These are phyloP conservation scores for Slavum lentiscoides DNA, from an alignment of 2,888 invertebrate genomes.

Conservation along the genomic window DNA sequence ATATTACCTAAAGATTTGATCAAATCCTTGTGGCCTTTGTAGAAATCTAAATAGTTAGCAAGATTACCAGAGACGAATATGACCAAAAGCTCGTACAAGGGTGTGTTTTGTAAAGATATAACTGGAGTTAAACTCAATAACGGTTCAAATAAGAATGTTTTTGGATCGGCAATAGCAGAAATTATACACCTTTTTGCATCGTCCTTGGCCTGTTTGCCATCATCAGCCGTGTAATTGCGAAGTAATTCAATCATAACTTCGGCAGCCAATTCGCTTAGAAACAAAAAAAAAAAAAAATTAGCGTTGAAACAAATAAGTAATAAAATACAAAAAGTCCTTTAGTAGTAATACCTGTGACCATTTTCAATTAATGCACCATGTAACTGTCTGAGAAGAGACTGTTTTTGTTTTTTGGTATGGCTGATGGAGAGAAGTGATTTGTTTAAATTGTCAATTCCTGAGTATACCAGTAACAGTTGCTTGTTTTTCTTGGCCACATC, in stretches of 20 bases:
- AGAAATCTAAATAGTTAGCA: slow-evolving; percentile 88
- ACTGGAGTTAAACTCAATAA: slow-evolving; percentile 91
- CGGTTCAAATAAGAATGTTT: slow-evolving; percentile 93
- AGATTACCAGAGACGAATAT: slow-evolving; percentile 95
- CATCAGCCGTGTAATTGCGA: slow-evolving; percentile 95
- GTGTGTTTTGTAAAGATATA: slow-evolving; percentile 89
- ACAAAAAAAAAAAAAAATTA: slow-evolving; percentile 53
- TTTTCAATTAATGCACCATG: slow-evolving; percentile 87
- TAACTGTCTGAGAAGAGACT: slow-evolving; percentile 83
- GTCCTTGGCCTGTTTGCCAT: slow-evolving; percentile 93
- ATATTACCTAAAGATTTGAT: slow-evolving; percentile 66
- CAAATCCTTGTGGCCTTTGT: slow-evolving; percentile 89
- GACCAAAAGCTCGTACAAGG: slow-evolving; percentile 89
- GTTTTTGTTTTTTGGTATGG: slow-evolving; percentile 86
- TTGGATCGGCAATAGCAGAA: slow-evolving; percentile 92
- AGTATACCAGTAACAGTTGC: slow-evolving; percentile 80
- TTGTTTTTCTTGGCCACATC: slow-evolving; percentile 87
- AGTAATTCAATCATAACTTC: slow-evolving; percentile 96
- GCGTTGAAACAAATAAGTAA: not conserved
- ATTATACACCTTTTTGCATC: slow-evolving; percentile 96
- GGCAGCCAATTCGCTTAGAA: slow-evolving; percentile 81
- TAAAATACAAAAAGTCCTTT: not conserved
- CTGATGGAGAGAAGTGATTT: slow-evolving; percentile 78
- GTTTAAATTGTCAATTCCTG: slow-evolving; percentile 80
- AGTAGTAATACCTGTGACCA: slow-evolving; percentile 71